A percentile compares a stretch with the other conserved stretches of the same genome.
phyloP scores from a whole-genome alignment of 2,888 invertebrate genomes.

The Caenorhabditis sp. region DNA sequence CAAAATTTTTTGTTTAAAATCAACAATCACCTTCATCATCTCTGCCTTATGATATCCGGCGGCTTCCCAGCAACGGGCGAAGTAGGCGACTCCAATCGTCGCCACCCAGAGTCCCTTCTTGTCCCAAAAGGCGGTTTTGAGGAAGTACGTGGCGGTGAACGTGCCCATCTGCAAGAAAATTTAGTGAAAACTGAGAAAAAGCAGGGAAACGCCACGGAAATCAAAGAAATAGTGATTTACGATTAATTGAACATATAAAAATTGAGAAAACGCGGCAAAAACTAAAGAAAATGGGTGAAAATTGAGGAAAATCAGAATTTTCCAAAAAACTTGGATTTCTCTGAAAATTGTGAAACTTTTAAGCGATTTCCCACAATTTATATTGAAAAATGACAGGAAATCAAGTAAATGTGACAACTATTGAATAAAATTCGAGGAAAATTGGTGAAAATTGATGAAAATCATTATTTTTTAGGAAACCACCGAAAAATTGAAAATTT shows the following conservation, averaged over 20 bases:
- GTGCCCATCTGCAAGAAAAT: constrained; percentile 72
- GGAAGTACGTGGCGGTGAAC: constrained; percentile 74
- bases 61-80: constrained; percentile 74
- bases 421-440: too few species aligned
- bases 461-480: too few species aligned
- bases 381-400: too few species aligned
- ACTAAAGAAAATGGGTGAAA: background rate
- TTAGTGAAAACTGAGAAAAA: constrained; percentile 16
- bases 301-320: constrained; percentile 6
- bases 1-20: background rate
- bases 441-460: background rate
- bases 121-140: constrained; percentile 70
- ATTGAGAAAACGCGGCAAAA: constrained; percentile 1
- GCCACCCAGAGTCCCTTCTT: constrained; percentile 66
- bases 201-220: background rate
- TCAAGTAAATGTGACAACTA: too few species aligned
- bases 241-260: too few species aligned
- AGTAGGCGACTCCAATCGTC: constrained; percentile 68
- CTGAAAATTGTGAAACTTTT: too few species aligned
- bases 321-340: too few species aligned
- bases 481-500: too few species aligned
- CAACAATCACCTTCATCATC: constrained; percentile 75
- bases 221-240: background rate
- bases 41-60: constrained; percentile 71
- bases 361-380: too few species aligned